Conservation (phyloP, 2,113 vertebrate genomes). For the Struthidea cinerea region DNA sequence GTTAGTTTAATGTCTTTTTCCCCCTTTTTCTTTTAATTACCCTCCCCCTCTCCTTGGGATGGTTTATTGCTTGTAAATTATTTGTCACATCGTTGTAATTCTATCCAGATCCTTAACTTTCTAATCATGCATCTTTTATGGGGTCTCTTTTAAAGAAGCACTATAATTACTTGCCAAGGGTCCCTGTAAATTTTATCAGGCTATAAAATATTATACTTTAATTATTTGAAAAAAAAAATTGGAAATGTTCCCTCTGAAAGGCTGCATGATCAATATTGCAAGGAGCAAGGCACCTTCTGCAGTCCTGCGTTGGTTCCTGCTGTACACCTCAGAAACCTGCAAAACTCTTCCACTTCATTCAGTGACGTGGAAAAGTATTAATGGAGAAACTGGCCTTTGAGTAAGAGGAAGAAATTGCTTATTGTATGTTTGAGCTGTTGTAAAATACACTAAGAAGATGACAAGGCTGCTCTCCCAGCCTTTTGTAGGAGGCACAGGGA, state of each 20-base stretch:
- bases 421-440: background rate
- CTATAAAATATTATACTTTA: conserved; percentile 80
- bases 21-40: conserved; percentile 30
- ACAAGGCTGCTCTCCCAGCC: background rate
- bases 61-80: conserved; percentile 78
- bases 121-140: conserved; percentile 82
- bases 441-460: background rate
- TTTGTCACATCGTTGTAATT: conserved; percentile 77
- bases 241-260: conserved; percentile 53
- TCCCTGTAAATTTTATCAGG: conserved; percentile 80
- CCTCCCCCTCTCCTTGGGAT: conserved; percentile 46
- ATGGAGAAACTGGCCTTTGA: background rate
- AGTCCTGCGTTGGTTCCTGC: background rate
- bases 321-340: background rate
- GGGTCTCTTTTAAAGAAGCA: conserved; percentile 78
- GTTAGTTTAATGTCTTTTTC: conserved; percentile 62
- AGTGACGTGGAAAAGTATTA: background rate
- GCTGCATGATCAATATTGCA: conserved; percentile 52
- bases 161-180: conserved; percentile 78
- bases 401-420: background rate
- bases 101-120: conserved; percentile 79
- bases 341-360: background rate
- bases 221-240: conserved; percentile 72
- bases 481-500: background rate
- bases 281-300: background rate